These are phyloP conservation scores for Eulemur macaco DNA, from an alignment of 2,113 vertebrate species.

Conservation along the genomic window DNA sequence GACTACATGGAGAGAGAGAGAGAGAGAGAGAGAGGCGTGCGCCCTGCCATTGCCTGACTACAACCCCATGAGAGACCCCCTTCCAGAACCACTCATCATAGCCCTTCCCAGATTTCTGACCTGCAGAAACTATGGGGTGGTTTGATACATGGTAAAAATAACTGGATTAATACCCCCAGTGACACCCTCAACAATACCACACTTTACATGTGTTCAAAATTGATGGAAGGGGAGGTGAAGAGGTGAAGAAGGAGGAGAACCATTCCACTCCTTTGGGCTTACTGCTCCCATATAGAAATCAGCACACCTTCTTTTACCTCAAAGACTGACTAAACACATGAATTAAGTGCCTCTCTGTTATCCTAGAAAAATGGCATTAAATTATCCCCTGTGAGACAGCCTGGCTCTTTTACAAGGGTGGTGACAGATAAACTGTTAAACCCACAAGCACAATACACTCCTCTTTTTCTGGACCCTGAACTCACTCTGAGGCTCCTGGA, in stretches of 20 bases:
- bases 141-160: background rate
- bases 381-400: background rate
- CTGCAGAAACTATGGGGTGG: background rate
- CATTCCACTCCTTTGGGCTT: background rate
- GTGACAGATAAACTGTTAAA: constrained; percentile 31
- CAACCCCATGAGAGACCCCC: background rate
- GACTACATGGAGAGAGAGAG: background rate
- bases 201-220: background rate
- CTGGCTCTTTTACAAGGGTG: background rate
- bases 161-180: background rate
- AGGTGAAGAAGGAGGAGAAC: background rate
- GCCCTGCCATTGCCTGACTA: background rate
- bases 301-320: background rate
- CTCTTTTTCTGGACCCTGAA: constrained; percentile 17
- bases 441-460: background rate
- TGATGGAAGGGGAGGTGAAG: background rate
- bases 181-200: background rate
- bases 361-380: background rate
- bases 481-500: background rate
- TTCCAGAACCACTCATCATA: background rate
- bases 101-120: background rate
- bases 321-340: background rate
- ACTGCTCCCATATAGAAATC: background rate
- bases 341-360: background rate
- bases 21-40: background rate